phyloP scores from a whole-genome alignment of 2,113 vertebrate species.

The Lynx canadensis region DNA sequence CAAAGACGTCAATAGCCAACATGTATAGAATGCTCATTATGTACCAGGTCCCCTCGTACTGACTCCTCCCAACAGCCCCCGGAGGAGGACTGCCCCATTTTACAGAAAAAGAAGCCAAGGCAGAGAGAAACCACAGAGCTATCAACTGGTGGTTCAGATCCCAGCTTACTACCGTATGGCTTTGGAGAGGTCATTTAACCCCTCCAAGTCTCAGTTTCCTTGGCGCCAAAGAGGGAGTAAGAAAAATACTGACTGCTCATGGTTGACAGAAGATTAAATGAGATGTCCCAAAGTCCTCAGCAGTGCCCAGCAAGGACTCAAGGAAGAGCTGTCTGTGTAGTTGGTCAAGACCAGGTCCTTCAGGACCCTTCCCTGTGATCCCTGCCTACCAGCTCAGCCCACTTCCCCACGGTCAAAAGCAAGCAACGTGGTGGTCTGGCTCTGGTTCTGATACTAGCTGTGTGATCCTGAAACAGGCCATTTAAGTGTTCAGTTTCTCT shows the following conservation, averaged over 20 bases:
- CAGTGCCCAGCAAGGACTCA: neutral
- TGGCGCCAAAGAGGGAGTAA: neutral
- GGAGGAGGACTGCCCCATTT: neutral
- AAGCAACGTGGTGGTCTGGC: neutral
- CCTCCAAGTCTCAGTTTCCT: neutral
- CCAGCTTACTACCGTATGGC: neutral
- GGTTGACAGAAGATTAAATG: neutral
- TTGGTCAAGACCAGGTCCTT: neutral
- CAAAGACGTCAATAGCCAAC: neutral
- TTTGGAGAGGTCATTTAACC: neutral
- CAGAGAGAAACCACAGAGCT: neutral
- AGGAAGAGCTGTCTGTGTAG: neutral
- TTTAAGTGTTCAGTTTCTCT: slow-evolving; percentile 34
- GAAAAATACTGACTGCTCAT: neutral
- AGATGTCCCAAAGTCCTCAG: neutral
- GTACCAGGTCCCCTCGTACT: neutral
- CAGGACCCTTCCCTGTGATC: neutral
- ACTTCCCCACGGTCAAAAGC: neutral
- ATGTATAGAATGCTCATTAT: neutral
- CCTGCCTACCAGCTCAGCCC: neutral
- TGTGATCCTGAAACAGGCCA: neutral
- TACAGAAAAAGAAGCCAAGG: slow-evolving; percentile 9
- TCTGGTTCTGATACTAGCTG: neutral
- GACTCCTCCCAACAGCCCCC: neutral
- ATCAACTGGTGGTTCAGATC: neutral